A percentile compares a stretch with the other conserved stretches of the same genome.
These are phyloP conservation scores for Calycopis cecrops DNA, from an alignment of 1,140 invertebrate genomes.

Conservation along the genomic window DNA sequence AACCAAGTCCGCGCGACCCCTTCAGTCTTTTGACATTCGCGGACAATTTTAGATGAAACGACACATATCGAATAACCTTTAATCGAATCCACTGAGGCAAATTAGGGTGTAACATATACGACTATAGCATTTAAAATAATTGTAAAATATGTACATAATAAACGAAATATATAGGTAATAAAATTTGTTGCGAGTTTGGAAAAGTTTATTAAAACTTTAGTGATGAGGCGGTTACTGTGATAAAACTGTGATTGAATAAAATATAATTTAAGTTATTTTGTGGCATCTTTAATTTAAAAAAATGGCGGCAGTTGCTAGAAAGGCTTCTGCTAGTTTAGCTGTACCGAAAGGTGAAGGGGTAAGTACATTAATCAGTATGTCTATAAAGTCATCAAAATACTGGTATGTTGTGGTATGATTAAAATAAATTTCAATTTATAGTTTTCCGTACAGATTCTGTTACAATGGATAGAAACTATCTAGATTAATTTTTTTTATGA, in stretches of 20 bases:
- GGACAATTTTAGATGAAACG: slow-evolving; percentile 69
- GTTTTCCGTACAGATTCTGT: too few species aligned
- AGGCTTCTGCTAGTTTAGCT: slow-evolving; percentile 29
- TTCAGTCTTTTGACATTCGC: slow-evolving; percentile 72
- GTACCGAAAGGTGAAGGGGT: slow-evolving; percentile 31
- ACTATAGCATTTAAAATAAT: slow-evolving; percentile 22
- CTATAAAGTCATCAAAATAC: slow-evolving; percentile 25
- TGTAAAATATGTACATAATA: slow-evolving; percentile 14
- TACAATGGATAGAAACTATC: too few species aligned
- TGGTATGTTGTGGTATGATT: not conserved
- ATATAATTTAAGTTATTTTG: slow-evolving; percentile 43
- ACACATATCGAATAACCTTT: slow-evolving; percentile 49
- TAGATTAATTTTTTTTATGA: too few species aligned
- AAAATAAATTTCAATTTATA: too few species aligned
- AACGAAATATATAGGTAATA: not conserved
- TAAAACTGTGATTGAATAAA: slow-evolving; percentile 41
- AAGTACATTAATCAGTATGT: slow-evolving; percentile 22
- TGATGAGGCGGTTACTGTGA: slow-evolving; percentile 23
- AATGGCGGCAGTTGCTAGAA: slow-evolving; percentile 58
- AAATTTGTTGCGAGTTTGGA: not conserved
- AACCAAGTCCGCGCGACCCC: slow-evolving; percentile 47
- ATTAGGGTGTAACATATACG: slow-evolving; percentile 7
- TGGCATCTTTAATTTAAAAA: slow-evolving; percentile 49
- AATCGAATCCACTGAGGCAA: slow-evolving; percentile 32
- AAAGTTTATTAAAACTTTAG: slow-evolving; percentile 1